A percentile compares a stretch with the other conserved stretches of the same genome.
These are phyloP conservation scores for Leptura quadrifasciata DNA, from an alignment of 2,888 invertebrate species.

Conservation along the genomic window DNA sequence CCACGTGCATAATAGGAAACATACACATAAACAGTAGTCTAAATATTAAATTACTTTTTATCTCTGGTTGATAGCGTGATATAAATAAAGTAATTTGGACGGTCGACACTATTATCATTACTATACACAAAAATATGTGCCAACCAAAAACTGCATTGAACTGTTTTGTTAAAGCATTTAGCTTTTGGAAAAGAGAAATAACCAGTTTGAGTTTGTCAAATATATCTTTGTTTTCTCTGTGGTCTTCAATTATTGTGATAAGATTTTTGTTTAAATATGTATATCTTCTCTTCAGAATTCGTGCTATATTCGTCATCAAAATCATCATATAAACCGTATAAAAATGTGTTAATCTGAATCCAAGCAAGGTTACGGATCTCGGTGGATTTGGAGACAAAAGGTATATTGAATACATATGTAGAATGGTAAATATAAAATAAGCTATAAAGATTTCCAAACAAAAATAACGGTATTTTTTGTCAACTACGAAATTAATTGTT, in stretches of 20 bases:
- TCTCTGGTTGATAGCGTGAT: no score
- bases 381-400: not conserved
- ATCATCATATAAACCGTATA: not conserved
- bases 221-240: not conserved
- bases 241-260: not conserved
- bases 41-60: no score
- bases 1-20: not conserved
- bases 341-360: not conserved
- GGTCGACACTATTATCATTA: not conserved
- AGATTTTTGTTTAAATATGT: not conserved
- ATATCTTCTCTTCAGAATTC: not conserved
- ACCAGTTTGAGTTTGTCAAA: not conserved
- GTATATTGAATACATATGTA: not conserved
- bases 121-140: not conserved
- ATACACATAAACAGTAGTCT: no score
- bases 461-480: not conserved
- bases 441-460: not conserved
- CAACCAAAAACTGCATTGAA: slow-evolving; percentile 9
- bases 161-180: not conserved
- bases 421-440: not conserved
- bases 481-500: not conserved
- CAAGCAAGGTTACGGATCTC: not conserved
- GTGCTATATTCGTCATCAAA: not conserved
- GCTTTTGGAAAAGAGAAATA: no score
- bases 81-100: no score